These are phyloP conservation scores for Grapholita molesta DNA, from an alignment of 1,140 invertebrate genomes.

Conservation along the genomic window DNA sequence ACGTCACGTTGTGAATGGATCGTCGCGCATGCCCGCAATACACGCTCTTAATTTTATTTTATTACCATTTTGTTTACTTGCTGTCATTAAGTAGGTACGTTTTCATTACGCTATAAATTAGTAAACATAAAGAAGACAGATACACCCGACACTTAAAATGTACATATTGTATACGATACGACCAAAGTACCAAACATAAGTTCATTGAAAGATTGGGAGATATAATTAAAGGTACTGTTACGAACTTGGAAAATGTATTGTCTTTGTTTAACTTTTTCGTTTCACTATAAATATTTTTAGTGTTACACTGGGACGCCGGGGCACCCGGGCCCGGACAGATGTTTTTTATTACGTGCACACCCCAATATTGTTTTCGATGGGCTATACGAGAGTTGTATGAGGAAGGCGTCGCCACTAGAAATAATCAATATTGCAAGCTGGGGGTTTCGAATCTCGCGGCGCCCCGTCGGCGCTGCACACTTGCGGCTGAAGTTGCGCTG, in stretches of 20 bases:
- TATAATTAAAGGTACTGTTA: too few relatives aligned
- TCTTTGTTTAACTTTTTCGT: too few relatives aligned
- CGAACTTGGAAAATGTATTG: too few relatives aligned
- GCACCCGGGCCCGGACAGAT: not conserved
- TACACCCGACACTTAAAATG: too few relatives aligned
- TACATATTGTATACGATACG: too few relatives aligned
- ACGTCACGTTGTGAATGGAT: constrained; percentile 50
- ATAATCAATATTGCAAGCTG: constrained; percentile 75
- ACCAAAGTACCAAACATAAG: too few relatives aligned
- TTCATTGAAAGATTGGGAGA: too few relatives aligned
- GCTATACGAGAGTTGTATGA: not conserved
- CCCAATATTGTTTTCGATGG: not conserved
- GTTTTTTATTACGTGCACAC: not conserved
- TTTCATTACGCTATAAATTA: not conserved
- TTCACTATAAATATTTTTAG: too few relatives aligned
- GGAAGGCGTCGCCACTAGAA: constrained; percentile 41
- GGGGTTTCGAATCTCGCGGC: constrained; percentile 65
- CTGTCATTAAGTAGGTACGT: not conserved
- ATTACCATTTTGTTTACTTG: not conserved
- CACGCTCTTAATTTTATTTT: constrained; percentile 35
- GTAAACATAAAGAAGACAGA: too few relatives aligned
- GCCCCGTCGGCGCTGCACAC: constrained; percentile 64
- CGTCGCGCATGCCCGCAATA: constrained; percentile 53
- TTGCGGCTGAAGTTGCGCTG: constrained; percentile 68
- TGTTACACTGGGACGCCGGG: too few relatives aligned